Conservation (phyloP, 1,140 invertebrate genomes). For the Drosophila lini region DNA sequence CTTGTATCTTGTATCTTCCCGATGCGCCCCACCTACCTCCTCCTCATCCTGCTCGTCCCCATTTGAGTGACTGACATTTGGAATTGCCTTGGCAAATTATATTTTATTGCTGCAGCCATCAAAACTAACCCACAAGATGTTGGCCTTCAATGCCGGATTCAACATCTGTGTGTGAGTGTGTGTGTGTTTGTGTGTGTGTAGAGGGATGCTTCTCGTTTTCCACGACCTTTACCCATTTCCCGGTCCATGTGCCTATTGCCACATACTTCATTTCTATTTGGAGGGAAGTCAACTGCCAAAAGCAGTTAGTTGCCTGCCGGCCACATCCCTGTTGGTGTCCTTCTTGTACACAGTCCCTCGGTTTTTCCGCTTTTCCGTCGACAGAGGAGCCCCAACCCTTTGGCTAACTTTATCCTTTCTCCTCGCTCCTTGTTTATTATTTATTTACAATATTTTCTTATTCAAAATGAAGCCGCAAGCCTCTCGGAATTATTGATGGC, state of each 20-base stretch:
- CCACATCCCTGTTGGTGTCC: constrained; percentile 45
- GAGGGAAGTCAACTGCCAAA: constrained; percentile 63
- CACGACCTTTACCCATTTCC: constrained; percentile 6
- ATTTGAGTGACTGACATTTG: constrained; percentile 48
- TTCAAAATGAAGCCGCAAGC: constrained; percentile 81
- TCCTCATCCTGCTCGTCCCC: not conserved
- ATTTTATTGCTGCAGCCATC: constrained; percentile 62
- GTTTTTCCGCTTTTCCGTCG: not conserved
- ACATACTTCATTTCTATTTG: constrained; percentile 69
- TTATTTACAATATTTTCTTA: constrained; percentile 82
- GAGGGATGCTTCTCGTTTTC: constrained; percentile 1
- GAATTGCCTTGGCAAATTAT: constrained; percentile 68
- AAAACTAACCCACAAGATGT: constrained; percentile 62
- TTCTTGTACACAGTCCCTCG: not conserved
- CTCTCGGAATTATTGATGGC: constrained; percentile 76
- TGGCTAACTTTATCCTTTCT: constrained; percentile 17
- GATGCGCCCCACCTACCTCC: not conserved
- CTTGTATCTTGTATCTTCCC: constrained; percentile 3
- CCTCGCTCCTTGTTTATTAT: constrained; percentile 58
- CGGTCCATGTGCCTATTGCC: constrained; percentile 47
- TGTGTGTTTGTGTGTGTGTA: not conserved
- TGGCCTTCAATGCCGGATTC: constrained; percentile 39
- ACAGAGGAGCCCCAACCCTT: not conserved
- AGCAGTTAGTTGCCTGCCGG: constrained; percentile 64
- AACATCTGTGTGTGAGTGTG: not conserved